Evolutionary conservation across 2,888 invertebrate genomes (phyloP).

Genomic region (Perizoma flavofasciatum): DNA sequence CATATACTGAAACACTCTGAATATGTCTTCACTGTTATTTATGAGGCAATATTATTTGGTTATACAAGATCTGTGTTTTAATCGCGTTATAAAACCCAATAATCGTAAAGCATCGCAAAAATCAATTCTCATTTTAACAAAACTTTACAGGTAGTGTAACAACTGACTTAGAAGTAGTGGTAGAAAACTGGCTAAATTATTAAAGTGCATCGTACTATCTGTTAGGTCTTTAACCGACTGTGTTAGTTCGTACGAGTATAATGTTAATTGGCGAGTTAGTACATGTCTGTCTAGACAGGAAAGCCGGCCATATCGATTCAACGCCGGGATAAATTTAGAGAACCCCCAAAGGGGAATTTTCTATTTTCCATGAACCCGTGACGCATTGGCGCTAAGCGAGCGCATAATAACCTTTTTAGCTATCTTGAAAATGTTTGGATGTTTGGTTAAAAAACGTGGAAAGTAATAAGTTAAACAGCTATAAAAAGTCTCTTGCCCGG

Average conservation of each 20-base stretch:
- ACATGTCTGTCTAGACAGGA: constrained; percentile 66
- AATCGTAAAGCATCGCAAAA: no score
- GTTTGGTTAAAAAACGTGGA: neutral
- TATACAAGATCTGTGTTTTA: no score
- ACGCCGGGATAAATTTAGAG: constrained; percentile 66
- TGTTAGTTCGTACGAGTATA: constrained; percentile 18
- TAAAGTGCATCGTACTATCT: constrained; percentile 7
- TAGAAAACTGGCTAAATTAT: no score
- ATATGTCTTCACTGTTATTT: no score
- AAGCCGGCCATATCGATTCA: constrained; percentile 63
- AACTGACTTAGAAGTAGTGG: no score
- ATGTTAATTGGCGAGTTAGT: constrained; percentile 42
- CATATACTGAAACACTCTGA: no score
- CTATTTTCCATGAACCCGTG: constrained; percentile 25
- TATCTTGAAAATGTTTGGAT: constrained; percentile 1
- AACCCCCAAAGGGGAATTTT: constrained; percentile 36
- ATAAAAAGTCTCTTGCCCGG: neutral
- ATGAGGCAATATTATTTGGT: no score
- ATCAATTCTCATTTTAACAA: no score
- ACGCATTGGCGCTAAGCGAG: constrained; percentile 7
- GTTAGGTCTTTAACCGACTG: constrained; percentile 5
- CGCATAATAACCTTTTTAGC: no score
- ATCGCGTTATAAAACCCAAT: no score
- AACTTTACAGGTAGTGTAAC: no score
- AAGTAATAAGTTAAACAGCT: neutral